Base-by-base conservation (phyloP, 2,888 invertebrate species). In the Drosophila percnosoma region DNA sequence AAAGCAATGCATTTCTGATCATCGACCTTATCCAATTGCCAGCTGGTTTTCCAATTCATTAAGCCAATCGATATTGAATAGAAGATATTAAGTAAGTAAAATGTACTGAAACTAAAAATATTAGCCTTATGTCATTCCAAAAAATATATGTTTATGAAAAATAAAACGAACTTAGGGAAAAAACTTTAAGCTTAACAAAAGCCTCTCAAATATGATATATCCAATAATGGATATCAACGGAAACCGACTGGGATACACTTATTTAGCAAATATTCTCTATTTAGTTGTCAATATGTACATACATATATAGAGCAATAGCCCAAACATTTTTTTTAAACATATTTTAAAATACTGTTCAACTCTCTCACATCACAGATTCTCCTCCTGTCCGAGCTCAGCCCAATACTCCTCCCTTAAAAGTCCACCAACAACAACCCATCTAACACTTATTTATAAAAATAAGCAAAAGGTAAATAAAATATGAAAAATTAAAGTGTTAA, bases 181-280 rank as follows among this genome's bases (percentile, higher is more conserved):
- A 4, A 6, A 21, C 6, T 6, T 1, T 21, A 13, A 13, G 42
- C 21, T 1, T 0, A 42, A 8, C n/a, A 42, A 40, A 5, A 40
- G 1, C 2, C 2, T n/a, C 2, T n/a, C 11, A 42, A 21, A 21
- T 11, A n/a, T 11, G 1, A 0, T 42, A 42, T 7, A 42, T 6
- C 6, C 6, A 21, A 42, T 6, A 42, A 21, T 21, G 1, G 13
- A 6, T 42, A 42, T 42, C 11, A 21, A 13, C 6, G 10, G 1
- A 6, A 42, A 11, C 1, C 0, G 10, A n/a, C 1, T n/a, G 11
- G 2, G 2, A 21, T 21, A n/a, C n/a, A n/a, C n/a, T 4, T 4
- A 40, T 10, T 40, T 33, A 33, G 11, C 4, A 34, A 1, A 13
- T 34, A 4, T 34, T 34, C 1, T 13, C 11, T 33, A 33, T 31